These are phyloP conservation scores for Agrotis clavis DNA, from an alignment of 2,888 invertebrate genomes.

Conservation along the genomic window DNA sequence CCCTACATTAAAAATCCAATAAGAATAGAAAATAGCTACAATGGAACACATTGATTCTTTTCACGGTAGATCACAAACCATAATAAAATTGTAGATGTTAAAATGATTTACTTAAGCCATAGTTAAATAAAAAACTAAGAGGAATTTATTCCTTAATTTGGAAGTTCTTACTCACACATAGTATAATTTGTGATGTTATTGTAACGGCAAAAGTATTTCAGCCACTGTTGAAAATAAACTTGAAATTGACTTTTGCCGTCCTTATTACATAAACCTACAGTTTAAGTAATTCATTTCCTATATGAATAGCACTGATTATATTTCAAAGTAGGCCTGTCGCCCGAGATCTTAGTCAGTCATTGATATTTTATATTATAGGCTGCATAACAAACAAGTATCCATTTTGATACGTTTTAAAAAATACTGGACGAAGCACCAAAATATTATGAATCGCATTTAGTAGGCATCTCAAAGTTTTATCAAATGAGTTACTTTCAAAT, in stretches of 20 bases:
- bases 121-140: conserved; percentile 22
- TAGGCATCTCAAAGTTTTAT: conserved; percentile 30
- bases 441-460: conserved; percentile 38
- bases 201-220: conserved; percentile 9
- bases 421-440: conserved; percentile 61
- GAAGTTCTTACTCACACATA: conserved; percentile 3
- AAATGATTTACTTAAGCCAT: conserved; percentile 52
- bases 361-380: conserved; percentile 43
- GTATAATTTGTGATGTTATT: not conserved
- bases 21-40: conserved; percentile 58
- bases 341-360: conserved; percentile 80
- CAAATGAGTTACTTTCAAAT: conserved; percentile 24
- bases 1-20: conserved; percentile 44
- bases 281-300: conserved; percentile 59
- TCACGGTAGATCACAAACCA: conserved; percentile 43
- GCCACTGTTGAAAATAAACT: not conserved
- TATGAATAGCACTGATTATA: conserved; percentile 58
- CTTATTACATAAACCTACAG: conserved; percentile 31
- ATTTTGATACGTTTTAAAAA: conserved; percentile 30
- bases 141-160: conserved; percentile 16
- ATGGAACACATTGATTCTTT: conserved; percentile 60
- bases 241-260: conserved; percentile 10
- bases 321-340: conserved; percentile 71
- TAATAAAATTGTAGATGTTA: conserved; percentile 30
- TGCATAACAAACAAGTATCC: conserved; percentile 13